Base-by-base conservation (phyloP, 2,113 vertebrate species). In the Shinisaurus crocodilurus region DNA sequence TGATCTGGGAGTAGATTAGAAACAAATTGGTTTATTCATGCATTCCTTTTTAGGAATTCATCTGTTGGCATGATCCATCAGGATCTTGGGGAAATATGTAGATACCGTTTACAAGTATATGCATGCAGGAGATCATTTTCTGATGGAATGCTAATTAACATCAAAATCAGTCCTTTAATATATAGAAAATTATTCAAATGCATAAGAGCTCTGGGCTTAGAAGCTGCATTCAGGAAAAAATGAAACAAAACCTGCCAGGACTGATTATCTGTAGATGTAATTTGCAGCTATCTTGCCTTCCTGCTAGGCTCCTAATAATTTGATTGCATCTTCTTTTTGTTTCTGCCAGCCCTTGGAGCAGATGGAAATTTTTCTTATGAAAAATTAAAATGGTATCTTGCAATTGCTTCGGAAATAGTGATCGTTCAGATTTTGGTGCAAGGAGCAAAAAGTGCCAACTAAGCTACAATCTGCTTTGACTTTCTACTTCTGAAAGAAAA, bases 291-390 rank as follows among this genome's bases (percentile, higher is more conserved):
- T 40, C n/a, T 60, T 43, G 10, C 32, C 10, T 40, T 67, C 25
- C 23, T 67, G 16, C 32, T 37, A 27, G 29, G 3, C 60, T 80
- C 76, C 43, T 45, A 32, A 20, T 69, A 50, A 69, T 50, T 48
- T 50, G 10, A 50, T 69, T 50, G 16, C 86, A 79, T 67, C 32
- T 88, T 88, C 57, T 80, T 80, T 86, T 75, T 75, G 85, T 34
- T 81, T 80, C 63, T 50, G 20, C 16, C 37, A 77, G 45, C 5
- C 34, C 83, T 86, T 54, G 63, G 79, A 80, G 60, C 3, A 40
- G 37, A 40, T 77, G 57, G 9, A 77, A 76, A 25, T 65, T 48
- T n/a, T 80, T 79, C 60, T 34, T 81, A 29, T 34, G 8, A 65
- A 82, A 70, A 43, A 80, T 75, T 43, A 50, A 34, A 90, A 86